Percentiles rank a stretch among this genome's conserved stretches.
Evolutionary conservation across 2,113 vertebrate genomes (phyloP).

Genomic region (Odobenus rosmarus): DNA sequence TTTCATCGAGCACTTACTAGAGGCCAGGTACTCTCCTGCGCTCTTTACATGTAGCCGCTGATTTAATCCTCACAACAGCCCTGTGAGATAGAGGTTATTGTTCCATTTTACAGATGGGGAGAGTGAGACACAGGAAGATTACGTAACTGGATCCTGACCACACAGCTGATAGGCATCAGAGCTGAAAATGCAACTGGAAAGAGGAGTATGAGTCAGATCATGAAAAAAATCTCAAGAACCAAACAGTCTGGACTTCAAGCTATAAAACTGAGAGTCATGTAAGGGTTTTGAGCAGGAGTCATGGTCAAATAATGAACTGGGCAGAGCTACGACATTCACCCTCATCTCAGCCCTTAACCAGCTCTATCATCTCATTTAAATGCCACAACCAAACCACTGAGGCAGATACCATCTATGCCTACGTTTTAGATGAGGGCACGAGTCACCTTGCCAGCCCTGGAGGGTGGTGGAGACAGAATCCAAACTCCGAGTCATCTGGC

Average conservation of each 20-base stretch:
- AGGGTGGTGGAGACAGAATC: background rate
- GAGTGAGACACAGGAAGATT: background rate
- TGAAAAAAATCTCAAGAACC: background rate
- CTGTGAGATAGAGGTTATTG: accelerated
- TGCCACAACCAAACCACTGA: accelerated
- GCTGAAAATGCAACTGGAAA: background rate
- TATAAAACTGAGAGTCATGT: background rate
- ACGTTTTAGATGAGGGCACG: background rate
- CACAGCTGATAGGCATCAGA: background rate
- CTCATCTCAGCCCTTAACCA: background rate
- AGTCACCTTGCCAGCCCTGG: background rate
- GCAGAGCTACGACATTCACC: background rate
- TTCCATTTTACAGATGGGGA: background rate
- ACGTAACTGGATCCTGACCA: background rate
- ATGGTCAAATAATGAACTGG: background rate
- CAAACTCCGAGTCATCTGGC: background rate
- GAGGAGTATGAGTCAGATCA: background rate
- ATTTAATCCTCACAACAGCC: background rate
- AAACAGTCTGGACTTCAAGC: background rate
- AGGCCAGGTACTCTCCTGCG: too few species aligned
- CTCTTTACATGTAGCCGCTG: too few species aligned
- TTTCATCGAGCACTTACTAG: background rate
- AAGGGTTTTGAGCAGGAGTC: background rate
- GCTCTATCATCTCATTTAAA: background rate
- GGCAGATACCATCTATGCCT: background rate